These are phyloP conservation scores for Lota lota DNA, from an alignment of 2,113 vertebrate genomes.

Conservation along the genomic window DNA sequence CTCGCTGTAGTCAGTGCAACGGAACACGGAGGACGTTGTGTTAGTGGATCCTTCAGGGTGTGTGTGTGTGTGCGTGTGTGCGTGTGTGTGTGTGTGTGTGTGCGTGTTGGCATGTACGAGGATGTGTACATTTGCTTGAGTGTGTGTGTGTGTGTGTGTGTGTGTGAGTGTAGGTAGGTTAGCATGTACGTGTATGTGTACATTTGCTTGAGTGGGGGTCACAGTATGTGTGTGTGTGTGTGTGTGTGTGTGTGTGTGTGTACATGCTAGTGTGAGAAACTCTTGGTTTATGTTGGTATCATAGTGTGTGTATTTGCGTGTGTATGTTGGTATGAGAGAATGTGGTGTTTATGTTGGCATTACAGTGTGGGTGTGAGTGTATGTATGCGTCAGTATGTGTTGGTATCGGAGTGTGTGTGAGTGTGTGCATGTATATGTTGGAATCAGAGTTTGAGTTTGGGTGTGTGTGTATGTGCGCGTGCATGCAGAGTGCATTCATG, in stretches of 20 bases:
- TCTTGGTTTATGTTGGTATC: slow-evolving; percentile 16
- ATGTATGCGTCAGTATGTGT: neutral
- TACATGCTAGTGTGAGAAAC: neutral
- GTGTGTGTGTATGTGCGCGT: slow-evolving; percentile 6
- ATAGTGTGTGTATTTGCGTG: slow-evolving; percentile 24
- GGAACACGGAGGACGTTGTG: slow-evolving; percentile 22
- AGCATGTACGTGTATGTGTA: neutral
- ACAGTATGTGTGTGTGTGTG: slow-evolving; percentile 9
- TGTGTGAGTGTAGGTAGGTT: neutral
- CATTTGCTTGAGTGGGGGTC: neutral
- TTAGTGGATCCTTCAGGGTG: too few relatives aligned
- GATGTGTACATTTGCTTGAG: too few relatives aligned
- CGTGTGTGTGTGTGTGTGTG: too few relatives aligned
- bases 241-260: slow-evolving; percentile 22
- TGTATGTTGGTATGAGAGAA: neutral
- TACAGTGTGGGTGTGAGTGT: neutral
- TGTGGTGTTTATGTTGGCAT: neutral
- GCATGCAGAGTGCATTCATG: neutral
- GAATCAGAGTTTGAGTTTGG: neutral
- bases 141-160: neutral
- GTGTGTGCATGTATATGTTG: slow-evolving; percentile 12
- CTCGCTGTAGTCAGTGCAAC: slow-evolving; percentile 33
- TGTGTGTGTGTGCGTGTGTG: too few relatives aligned
- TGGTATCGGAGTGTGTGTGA: slow-evolving; percentile 10
- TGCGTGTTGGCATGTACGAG: too few relatives aligned